phyloP scores from a whole-genome alignment of 2,888 invertebrate species.

The Acronicta psi region DNA sequence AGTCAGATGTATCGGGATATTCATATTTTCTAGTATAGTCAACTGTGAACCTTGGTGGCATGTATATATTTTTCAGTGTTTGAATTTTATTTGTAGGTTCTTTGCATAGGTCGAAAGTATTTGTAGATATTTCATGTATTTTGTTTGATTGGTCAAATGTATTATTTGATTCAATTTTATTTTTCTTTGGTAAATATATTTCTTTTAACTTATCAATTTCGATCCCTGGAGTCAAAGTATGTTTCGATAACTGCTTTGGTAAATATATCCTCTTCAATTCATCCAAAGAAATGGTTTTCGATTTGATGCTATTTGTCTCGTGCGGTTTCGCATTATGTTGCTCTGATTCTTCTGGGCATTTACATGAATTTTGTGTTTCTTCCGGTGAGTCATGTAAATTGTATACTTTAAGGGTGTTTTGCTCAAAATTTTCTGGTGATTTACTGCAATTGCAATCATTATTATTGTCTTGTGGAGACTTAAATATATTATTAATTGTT shows the following conservation, averaged over 20 bases:
- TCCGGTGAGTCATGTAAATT: not conserved
- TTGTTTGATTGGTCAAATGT: not conserved
- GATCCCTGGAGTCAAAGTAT: not conserved
- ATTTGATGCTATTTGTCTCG: not conserved
- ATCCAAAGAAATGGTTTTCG: constrained; percentile 2
- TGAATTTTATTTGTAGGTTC: not conserved
- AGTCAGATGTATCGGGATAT: not conserved
- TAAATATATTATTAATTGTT: not conserved
- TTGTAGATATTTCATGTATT: not conserved
- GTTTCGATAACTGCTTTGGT: constrained; percentile 3
- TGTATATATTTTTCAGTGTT: constrained; percentile 6
- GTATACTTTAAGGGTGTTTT: constrained; percentile 2
- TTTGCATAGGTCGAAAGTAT: not conserved
- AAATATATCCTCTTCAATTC: constrained; percentile 17
- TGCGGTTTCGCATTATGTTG: too few relatives aligned
- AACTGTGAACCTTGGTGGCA: constrained; percentile 5
- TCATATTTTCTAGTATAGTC: constrained; percentile 6
- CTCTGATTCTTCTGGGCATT: too few relatives aligned
- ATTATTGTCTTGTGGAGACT: not conserved
- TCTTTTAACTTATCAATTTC: not conserved
- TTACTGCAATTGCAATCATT: not conserved
- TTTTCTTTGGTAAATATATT: not conserved
- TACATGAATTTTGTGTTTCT: not conserved
- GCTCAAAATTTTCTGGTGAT: not conserved
- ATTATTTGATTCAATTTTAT: not conserved